Evolutionary conservation across 2,113 vertebrate genomes (phyloP).

Genomic region (Pangasianodon gigas): DNA sequence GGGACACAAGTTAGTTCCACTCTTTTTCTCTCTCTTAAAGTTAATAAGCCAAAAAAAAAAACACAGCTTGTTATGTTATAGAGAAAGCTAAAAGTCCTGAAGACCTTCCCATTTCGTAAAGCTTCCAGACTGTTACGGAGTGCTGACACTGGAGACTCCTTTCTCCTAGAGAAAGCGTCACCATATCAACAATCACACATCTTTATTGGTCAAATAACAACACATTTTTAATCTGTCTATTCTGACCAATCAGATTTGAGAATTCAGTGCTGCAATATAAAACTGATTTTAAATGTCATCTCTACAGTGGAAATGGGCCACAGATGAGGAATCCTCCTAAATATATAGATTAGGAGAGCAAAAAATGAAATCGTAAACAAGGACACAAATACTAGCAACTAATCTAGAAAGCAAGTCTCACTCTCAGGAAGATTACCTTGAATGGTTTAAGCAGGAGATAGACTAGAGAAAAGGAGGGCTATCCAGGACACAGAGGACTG

Average conservation of each 20-base stretch:
- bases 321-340: constrained; percentile 8
- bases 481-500: constrained; percentile 59
- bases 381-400: constrained; percentile 1
- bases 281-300: not conserved
- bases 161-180: no score
- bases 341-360: not conserved
- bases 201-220: not conserved
- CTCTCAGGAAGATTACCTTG: constrained; percentile 71
- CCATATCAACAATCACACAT: not conserved
- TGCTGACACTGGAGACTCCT: not conserved
- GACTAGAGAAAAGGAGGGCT: constrained; percentile 38
- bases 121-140: no score
- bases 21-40: not conserved
- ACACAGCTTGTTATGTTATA: not conserved
- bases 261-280: not conserved
- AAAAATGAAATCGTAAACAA: constrained; percentile 15
- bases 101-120: no score
- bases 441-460: constrained; percentile 44
- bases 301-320: not conserved
- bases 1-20: not conserved
- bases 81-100: no score
- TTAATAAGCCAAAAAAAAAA: no score
- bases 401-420: constrained; percentile 33
- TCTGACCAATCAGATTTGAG: not conserved
- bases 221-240: not conserved